These are phyloP conservation scores for Lytechinus variegatus DNA, from an alignment of 35 echinoderm and acorn worm genomes.

Conservation along the genomic window DNA sequence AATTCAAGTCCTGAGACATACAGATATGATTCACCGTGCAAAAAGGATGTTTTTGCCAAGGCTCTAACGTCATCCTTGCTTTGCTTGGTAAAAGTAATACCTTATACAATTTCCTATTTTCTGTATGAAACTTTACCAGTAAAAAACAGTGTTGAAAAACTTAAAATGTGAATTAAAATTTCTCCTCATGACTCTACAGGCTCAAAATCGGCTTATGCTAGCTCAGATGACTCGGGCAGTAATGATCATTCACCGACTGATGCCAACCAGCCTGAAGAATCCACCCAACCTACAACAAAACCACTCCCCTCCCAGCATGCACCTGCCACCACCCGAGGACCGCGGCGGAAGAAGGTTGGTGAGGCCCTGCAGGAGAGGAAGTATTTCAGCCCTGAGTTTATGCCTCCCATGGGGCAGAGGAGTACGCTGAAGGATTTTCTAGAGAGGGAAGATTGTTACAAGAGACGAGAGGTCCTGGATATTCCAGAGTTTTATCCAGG, in stretches of 20 bases:
- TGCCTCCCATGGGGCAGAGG: slow-evolving; percentile 77
- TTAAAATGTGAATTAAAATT: not conserved
- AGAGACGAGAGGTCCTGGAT: slow-evolving; percentile 73
- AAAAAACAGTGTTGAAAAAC: no score
- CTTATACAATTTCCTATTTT: no score
- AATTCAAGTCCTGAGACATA: no score
- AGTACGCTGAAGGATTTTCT: slow-evolving; percentile 77
- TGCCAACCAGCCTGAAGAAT: not conserved
- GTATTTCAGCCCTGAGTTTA: slow-evolving; percentile 84
- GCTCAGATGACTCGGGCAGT: not conserved
- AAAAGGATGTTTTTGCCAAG: no score
- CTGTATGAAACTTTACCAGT: no score
- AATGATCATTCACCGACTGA: not conserved
- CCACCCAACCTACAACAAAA: not conserved
- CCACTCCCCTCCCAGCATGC: not conserved
- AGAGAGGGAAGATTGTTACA: slow-evolving; percentile 87
- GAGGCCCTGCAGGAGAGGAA: slow-evolving; percentile 27
- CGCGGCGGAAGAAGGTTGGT: slow-evolving; percentile 37
- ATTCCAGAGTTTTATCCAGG: slow-evolving; percentile 98
- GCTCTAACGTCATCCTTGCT: no score
- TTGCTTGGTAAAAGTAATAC: no score
- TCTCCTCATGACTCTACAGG: not conserved
- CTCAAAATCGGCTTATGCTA: not conserved
- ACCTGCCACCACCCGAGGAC: slow-evolving; percentile 22
- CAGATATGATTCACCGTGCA: no score